A percentile compares a stretch with the other conserved stretches of the same genome.
These are phyloP conservation scores for Meleagris gallopavo DNA, from an alignment of 2,113 vertebrate species.

Conservation along the genomic window DNA sequence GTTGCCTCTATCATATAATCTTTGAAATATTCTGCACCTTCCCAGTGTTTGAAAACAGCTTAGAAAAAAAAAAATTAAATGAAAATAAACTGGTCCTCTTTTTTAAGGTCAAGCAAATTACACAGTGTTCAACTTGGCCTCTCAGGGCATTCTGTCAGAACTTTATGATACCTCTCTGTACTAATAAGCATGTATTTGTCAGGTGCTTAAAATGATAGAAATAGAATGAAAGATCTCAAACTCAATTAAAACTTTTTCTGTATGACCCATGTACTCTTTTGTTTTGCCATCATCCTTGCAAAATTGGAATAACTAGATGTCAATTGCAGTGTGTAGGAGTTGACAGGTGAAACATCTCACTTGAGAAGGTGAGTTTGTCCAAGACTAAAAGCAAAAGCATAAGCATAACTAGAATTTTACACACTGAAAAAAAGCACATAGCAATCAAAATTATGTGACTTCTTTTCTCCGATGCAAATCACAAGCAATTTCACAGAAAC, in stretches of 20 bases:
- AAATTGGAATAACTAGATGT: neutral
- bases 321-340: neutral
- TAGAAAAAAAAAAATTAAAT: rapidly evolving
- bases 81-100: neutral
- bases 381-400: neutral
- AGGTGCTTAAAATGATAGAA: neutral
- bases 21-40: neutral
- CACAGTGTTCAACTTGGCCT: neutral
- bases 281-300: neutral
- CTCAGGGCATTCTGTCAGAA: neutral
- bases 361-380: neutral
- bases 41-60: neutral
- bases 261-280: neutral
- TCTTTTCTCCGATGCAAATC: neutral
- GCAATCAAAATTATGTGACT: neutral
- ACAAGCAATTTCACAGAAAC: neutral
- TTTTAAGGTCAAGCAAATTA: neutral
- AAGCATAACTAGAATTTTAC: neutral
- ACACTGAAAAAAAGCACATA: neutral
- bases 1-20: neutral
- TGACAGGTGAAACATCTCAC: neutral
- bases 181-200: neutral
- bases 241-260: neutral
- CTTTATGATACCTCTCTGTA: neutral
- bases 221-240: neutral